Evolutionary conservation across 2,888 invertebrate genomes (phyloP).

Genomic region (Embidobia sp.): DNA sequence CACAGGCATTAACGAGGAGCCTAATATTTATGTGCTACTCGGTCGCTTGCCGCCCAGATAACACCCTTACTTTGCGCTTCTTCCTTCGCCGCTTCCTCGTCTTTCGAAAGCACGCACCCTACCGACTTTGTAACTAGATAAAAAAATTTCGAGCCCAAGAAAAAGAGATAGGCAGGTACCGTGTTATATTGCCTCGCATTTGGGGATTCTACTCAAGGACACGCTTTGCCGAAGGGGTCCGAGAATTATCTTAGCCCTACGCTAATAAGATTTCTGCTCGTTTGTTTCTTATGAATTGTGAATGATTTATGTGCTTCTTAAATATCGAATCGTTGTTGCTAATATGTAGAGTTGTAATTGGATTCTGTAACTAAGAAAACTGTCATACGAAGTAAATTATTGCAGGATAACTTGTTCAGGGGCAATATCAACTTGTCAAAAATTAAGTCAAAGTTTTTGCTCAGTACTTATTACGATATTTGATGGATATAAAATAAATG

Average conservation of each 20-base stretch:
- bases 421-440: no score
- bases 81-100: conserved; percentile 64
- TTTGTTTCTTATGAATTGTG: conserved; percentile 47
- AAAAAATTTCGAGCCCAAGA: conserved; percentile 58
- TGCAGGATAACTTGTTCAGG: no score
- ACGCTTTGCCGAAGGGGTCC: conserved; percentile 13
- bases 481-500: no score
- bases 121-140: conserved; percentile 64
- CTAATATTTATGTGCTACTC: conserved; percentile 82
- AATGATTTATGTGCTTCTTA: conserved; percentile 26
- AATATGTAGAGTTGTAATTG: no score
- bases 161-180: conserved; percentile 62
- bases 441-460: no score
- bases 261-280: conserved; percentile 52
- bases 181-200: conserved; percentile 45
- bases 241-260: conserved; percentile 45
- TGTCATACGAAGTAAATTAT: no score
- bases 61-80: conserved; percentile 75
- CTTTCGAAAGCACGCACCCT: conserved; percentile 64
- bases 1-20: conserved; percentile 81
- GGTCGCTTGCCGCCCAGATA: conserved; percentile 80
- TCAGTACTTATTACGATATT: no score
- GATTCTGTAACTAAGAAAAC: no score
- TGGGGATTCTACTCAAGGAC: conserved; percentile 34
- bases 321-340: not conserved